These are phyloP conservation scores for Artibeus lituratus DNA, from an alignment of 2,797 vertebrate genomes.

Conservation along the genomic window DNA sequence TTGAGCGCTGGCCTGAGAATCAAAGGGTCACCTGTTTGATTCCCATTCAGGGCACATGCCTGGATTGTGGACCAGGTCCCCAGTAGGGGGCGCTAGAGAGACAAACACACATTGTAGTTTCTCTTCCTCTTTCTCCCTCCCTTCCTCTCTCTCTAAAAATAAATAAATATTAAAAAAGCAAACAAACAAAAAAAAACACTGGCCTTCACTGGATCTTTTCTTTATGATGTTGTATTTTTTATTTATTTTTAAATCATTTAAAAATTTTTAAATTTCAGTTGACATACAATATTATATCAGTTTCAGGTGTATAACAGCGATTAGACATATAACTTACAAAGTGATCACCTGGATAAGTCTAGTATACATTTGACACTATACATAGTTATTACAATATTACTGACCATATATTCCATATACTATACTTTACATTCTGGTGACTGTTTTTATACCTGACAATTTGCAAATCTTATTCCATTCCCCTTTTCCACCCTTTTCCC, in stretches of 20 bases:
- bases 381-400: background rate
- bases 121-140: too few species aligned
- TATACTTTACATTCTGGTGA: background rate
- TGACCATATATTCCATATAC: background rate
- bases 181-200: background rate
- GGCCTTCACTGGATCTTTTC: background rate
- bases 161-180: too few species aligned
- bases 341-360: background rate
- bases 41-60: too few species aligned
- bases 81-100: too few species aligned
- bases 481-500: background rate
- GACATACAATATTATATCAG: background rate
- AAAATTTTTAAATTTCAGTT: background rate
- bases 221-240: background rate
- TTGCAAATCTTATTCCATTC: background rate
- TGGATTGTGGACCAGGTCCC: too few species aligned
- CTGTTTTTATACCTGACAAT: background rate
- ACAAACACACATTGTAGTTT: too few species aligned
- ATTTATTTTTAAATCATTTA: background rate
- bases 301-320: background rate
- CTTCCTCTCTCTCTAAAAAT: too few species aligned
- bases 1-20: too few species aligned
- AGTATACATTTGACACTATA: background rate
- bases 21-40: too few species aligned
- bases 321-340: background rate